A percentile compares a stretch with the other conserved stretches of the same genome.
Conservation (phyloP, 2,113 vertebrate genomes). For the Taurulus bubalis region DNA sequence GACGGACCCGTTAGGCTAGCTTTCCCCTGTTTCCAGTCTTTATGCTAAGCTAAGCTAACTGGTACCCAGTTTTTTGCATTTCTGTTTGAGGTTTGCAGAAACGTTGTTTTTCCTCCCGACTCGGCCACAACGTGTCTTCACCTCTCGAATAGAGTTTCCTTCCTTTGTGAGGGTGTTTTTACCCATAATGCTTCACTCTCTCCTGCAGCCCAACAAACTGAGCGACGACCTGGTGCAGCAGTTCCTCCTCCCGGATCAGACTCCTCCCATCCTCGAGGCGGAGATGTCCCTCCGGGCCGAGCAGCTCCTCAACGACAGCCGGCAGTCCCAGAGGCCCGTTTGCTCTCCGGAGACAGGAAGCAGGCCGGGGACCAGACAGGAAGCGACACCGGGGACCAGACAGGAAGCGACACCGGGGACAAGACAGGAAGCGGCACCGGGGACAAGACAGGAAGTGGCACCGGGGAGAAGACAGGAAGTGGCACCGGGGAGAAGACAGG, state of each 20-base stretch:
- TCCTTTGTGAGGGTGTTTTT: too few species aligned
- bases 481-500: background rate
- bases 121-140: too few species aligned
- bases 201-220: conserved; percentile 76
- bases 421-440: conserved; percentile 1
- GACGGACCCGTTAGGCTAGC: background rate
- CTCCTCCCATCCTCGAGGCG: conserved; percentile 77
- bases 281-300: conserved; percentile 69
- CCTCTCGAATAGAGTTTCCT: too few species aligned
- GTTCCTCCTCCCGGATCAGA: conserved; percentile 81
- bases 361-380: background rate
- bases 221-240: conserved; percentile 81
- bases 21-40: background rate
- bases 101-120: too few species aligned
- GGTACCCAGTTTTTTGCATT: too few species aligned
- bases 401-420: background rate
- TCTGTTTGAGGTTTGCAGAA: too few species aligned
- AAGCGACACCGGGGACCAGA: conserved; percentile 2
- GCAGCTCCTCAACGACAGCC: conserved; percentile 60
- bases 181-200: background rate
- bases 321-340: conserved; percentile 16
- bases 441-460: conserved; percentile 5
- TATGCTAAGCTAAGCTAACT: background rate
- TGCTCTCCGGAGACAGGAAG: conserved; percentile 18
- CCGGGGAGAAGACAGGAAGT: background rate